Evolutionary conservation across 2,113 vertebrate genomes (phyloP).

Genomic region (Strigops habroptila): DNA sequence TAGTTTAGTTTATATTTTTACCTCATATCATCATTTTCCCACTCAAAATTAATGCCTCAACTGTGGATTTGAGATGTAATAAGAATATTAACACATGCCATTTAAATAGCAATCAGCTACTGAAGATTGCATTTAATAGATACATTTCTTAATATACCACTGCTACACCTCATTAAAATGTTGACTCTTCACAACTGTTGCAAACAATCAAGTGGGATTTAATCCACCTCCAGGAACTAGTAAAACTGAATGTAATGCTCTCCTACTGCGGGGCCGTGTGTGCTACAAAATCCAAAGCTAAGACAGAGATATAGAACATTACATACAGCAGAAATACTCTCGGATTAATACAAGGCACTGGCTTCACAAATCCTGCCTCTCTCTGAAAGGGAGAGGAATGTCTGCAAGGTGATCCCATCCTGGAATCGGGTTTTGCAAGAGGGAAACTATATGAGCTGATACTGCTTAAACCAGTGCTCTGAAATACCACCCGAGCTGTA

Average conservation of each 20-base stretch:
- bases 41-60: slow-evolving; percentile 36
- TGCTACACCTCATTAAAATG: slow-evolving; percentile 49
- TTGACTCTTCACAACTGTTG: slow-evolving; percentile 16
- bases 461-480: neutral
- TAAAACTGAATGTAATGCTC: neutral
- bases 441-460: neutral
- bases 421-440: neutral
- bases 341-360: neutral
- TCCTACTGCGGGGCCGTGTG: neutral
- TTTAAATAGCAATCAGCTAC: neutral
- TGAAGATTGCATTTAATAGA: slow-evolving; percentile 14
- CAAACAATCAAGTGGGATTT: slow-evolving; percentile 45
- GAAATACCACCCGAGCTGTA: neutral
- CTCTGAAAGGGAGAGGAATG: neutral
- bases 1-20: neutral
- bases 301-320: neutral
- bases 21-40: neutral
- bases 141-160: neutral
- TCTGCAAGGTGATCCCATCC: neutral
- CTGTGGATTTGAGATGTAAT: neutral
- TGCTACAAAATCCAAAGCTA: neutral
- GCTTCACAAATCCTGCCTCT: neutral
- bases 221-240: slow-evolving; percentile 29
- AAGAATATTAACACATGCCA: slow-evolving; percentile 49
- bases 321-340: neutral